These are phyloP conservation scores for Macroglossus sobrinus DNA, from an alignment of 2,113 vertebrate species.

Conservation along the genomic window DNA sequence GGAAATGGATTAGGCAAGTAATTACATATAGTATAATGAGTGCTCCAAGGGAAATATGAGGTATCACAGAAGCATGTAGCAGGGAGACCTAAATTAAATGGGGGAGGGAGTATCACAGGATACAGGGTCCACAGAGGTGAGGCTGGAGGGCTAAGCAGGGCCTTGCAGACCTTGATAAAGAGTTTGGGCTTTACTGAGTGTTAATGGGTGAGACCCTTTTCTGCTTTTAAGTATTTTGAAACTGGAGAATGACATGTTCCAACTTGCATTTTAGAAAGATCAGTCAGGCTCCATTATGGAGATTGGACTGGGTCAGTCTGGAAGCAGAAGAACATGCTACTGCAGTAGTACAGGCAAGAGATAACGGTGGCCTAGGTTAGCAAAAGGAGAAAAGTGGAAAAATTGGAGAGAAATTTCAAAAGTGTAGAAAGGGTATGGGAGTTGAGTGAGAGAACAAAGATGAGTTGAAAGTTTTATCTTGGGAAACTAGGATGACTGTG, in stretches of 20 bases:
- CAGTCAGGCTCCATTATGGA: not conserved
- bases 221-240: not conserved
- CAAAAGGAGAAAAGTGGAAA: not conserved
- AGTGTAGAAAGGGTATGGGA: not conserved
- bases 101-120: not conserved
- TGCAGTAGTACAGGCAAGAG: not conserved
- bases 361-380: not conserved
- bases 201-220: not conserved
- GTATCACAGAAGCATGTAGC: not conserved
- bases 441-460: not conserved
- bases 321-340: not conserved
- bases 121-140: not conserved
- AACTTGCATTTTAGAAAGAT: not conserved
- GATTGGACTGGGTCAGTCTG: not conserved
- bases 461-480: not conserved
- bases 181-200: not conserved
- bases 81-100: not conserved
- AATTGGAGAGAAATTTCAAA: not conserved
- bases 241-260: not conserved
- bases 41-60: not conserved
- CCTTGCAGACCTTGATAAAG: not conserved
- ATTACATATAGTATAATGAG: not conserved
- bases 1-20: not conserved
- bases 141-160: not conserved
- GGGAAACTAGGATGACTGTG: not conserved